Evolutionary conservation across 2,113 vertebrate species (phyloP).

Genomic region (Melanocharis versteri): DNA sequence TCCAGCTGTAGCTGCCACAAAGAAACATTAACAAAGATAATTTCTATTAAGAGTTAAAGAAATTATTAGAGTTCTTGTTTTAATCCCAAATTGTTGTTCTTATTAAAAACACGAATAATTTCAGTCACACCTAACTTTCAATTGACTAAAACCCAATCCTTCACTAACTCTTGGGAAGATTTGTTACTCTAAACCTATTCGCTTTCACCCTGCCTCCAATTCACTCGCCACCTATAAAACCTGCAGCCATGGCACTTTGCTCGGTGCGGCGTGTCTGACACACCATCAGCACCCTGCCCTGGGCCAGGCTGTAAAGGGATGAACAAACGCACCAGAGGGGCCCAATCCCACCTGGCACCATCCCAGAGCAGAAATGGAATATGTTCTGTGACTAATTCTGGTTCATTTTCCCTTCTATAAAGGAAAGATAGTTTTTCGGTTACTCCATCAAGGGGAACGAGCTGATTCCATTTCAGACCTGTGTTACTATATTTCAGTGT

Average conservation of each 20-base stretch:
- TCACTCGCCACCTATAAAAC: neutral
- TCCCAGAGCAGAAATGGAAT: conserved; percentile 49
- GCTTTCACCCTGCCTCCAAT: neutral
- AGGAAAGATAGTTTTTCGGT: neutral
- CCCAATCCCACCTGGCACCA: conserved; percentile 67
- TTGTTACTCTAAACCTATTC: neutral
- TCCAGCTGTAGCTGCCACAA: neutral
- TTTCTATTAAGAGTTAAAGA: neutral
- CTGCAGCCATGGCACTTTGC: conserved; percentile 29
- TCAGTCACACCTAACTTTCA: neutral
- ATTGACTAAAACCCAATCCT: neutral
- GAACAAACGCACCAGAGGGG: conserved; percentile 41
- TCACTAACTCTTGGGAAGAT: neutral
- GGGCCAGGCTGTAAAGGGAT: conserved; percentile 16
- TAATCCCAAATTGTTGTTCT: neutral
- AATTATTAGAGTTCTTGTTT: neutral
- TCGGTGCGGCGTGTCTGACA: conserved; percentile 27
- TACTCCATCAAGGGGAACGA: neutral
- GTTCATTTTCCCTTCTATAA: neutral
- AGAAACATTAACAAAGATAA: neutral
- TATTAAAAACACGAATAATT: neutral
- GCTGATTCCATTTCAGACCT: neutral
- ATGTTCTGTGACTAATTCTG: conserved; percentile 22
- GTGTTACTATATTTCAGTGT: neutral
- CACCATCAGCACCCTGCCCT: conserved; percentile 3